phyloP scores from a whole-genome alignment of 2,113 vertebrate species.

The Ahaetulla prasina region DNA sequence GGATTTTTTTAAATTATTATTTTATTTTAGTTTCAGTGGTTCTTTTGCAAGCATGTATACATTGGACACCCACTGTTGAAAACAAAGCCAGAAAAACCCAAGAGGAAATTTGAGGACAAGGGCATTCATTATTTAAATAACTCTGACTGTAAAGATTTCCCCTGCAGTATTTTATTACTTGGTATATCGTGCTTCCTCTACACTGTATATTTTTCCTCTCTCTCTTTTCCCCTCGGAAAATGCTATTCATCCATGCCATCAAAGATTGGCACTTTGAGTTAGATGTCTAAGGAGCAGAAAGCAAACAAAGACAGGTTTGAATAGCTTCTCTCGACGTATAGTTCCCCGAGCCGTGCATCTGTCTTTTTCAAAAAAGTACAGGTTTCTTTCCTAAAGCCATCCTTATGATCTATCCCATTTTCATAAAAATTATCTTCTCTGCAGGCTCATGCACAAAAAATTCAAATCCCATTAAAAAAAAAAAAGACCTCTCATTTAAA shows the following conservation, averaged over 20 bases:
- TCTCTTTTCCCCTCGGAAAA: not conserved
- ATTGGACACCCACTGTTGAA: not conserved
- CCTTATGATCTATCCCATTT: not conserved
- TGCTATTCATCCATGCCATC: not conserved
- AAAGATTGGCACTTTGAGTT: not conserved
- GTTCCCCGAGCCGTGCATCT: not conserved
- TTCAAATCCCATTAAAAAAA: not conserved
- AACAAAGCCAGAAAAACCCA: not conserved
- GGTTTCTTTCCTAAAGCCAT: not conserved
- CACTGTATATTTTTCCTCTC: not conserved
- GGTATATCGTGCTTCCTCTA: not conserved
- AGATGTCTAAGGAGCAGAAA: not conserved
- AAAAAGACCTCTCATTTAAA: no score
- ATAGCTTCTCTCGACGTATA: not conserved
- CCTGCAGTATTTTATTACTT: not conserved
- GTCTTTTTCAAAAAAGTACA: not conserved
- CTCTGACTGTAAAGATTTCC: not conserved
- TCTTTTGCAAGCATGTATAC: not conserved
- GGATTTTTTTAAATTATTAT: not conserved
- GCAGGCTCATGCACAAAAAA: not conserved
- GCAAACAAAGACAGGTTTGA: not conserved
- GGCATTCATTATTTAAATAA: not conserved
- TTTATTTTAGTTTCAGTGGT: not conserved
- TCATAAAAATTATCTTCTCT: not conserved
- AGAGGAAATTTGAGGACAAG: not conserved